phyloP scores from a whole-genome alignment of 2,113 vertebrate genomes.

The Pseudonaja textilis region DNA sequence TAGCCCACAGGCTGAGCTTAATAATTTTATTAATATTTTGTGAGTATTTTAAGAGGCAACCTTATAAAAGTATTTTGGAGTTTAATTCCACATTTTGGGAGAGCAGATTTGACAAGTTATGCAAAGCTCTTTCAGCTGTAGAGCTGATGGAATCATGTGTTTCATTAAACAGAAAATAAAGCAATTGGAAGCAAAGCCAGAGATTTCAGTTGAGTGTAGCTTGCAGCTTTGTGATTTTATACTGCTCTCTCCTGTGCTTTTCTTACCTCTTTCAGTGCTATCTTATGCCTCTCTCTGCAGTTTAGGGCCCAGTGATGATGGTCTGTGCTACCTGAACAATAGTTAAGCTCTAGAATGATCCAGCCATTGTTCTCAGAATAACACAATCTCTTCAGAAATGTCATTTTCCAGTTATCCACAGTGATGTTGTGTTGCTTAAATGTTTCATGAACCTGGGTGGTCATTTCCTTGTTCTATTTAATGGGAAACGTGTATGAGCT shows the following conservation, averaged over 20 bases:
- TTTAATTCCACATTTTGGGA: neutral
- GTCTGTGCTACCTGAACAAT: neutral
- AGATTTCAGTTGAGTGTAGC: neutral
- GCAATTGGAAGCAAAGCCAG: neutral
- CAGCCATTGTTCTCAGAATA: too few species aligned
- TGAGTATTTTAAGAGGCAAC: neutral
- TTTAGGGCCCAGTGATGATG: neutral
- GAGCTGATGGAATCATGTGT: neutral
- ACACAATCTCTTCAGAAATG: neutral
- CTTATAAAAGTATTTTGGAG: neutral
- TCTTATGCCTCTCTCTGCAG: neutral
- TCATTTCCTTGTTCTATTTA: neutral
- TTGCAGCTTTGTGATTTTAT: neutral
- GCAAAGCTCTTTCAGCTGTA: neutral
- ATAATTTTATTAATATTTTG: neutral
- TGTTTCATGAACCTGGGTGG: neutral
- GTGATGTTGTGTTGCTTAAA: neutral
- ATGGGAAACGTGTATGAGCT: neutral
- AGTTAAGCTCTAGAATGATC: neutral
- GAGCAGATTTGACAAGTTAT: neutral
- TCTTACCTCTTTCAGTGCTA: neutral
- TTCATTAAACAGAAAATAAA: neutral
- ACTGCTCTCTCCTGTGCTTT: neutral
- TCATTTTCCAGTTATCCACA: neutral
- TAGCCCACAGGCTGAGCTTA: neutral